Base-by-base conservation (phyloP, 2,888 invertebrate genomes). In the Platycheirus rosarum region DNA sequence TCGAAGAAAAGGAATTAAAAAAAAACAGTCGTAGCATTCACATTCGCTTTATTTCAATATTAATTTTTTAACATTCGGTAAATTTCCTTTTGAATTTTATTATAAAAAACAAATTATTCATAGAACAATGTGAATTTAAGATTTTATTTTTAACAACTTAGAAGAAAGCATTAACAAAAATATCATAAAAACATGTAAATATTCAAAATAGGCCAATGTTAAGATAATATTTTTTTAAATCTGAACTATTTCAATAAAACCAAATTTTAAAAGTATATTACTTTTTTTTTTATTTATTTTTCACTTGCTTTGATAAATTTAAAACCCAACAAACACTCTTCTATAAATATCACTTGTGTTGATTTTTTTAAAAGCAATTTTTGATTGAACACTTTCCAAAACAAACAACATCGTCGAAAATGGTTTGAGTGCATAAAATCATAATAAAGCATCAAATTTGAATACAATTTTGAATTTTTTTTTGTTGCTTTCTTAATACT, bases 321-420 rank as follows among this genome's bases (percentile, higher is more conserved):
- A 73, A 68, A 73, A 55, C 16, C 20, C 14, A 29, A 46, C 57
- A 51, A 32, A 68, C 66, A 53, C 73, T 26, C 5, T 13, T 23
- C 23, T 0, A 18, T n/a, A n/a, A n/a, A n/a, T 18, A 35, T 40
- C 49, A 66, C 57, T 44, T 57, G 40, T 40, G 40, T 26, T 51
- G 49, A 53, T 37, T 18, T 48, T 26, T 26, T 40, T 46, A 35
- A 68, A 60, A 66, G 7, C 49, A 44, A 9, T 68, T 49, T 66
- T 29, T 51, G 44, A 75, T 68, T 69, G 75, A 78, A 49, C 77
- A 73, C 77, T 66, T 68, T 74, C 68, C 68, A 79, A 79, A 16
- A 55, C 14, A 74, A 79, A 79, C 26, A 79, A 44, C 11, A 40
- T n/a, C 49, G 46, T 66, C 11, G 35, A 32, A 53, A 44, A 62